A percentile compares a stretch with the other conserved stretches of the same genome.
phyloP scores from a whole-genome alignment of 2,888 invertebrate genomes.

The Ellobium chinense region DNA sequence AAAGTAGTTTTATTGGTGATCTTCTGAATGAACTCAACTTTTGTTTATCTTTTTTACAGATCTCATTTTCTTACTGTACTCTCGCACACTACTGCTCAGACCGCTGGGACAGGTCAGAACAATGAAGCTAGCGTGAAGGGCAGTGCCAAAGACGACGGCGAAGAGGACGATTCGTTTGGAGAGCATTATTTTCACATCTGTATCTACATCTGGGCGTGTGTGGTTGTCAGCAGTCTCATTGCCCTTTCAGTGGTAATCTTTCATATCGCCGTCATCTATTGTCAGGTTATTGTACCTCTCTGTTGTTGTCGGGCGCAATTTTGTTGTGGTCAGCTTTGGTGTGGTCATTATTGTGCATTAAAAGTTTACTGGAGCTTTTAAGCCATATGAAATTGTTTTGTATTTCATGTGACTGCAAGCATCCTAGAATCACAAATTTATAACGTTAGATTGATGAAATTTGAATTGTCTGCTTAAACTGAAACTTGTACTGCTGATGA shows the following conservation, averaged over 20 bases:
- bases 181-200: slow-evolving; percentile 48
- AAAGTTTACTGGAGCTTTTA: too few species aligned
- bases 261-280: slow-evolving; percentile 30
- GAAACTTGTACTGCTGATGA: too few species aligned
- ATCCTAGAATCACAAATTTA: too few species aligned
- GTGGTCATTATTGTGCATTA: too few species aligned
- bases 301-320: background rate
- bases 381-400: too few species aligned
- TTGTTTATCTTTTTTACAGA: background rate
- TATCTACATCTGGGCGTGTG: slow-evolving; percentile 47
- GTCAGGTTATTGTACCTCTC: slow-evolving; percentile 23
- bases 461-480: too few species aligned
- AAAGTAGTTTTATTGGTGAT: background rate
- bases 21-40: background rate
- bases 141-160: background rate
- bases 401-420: too few species aligned
- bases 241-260: slow-evolving; percentile 43
- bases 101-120: background rate
- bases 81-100: slow-evolving; percentile 4
- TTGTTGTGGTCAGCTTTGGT: background rate
- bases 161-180: slow-evolving; percentile 36
- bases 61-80: slow-evolving; percentile 15
- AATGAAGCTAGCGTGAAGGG: background rate
- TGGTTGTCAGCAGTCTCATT: slow-evolving; percentile 47
- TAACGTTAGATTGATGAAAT: too few species aligned